Evolutionary conservation across 2,113 vertebrate genomes (phyloP).

Genomic region (Labeo catla): DNA sequence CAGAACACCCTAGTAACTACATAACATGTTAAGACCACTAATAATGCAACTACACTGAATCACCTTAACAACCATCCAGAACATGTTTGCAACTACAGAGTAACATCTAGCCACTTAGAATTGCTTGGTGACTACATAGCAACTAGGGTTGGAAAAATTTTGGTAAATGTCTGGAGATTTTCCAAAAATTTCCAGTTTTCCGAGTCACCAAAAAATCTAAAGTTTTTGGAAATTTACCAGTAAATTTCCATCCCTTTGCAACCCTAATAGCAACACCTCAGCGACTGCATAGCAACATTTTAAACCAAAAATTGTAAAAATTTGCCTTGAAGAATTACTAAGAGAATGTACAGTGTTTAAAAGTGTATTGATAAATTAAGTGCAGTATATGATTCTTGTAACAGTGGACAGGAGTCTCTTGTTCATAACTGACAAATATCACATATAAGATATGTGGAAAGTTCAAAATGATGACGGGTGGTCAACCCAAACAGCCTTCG

Average conservation of each 20-base stretch:
- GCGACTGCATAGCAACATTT: background rate
- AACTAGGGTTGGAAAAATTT: too few species aligned
- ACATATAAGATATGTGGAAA: conserved; percentile 69
- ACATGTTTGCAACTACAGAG: background rate
- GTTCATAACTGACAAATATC: conserved; percentile 65
- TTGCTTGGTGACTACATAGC: background rate
- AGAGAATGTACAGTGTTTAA: background rate
- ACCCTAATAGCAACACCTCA: too few species aligned
- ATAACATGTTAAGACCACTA: background rate
- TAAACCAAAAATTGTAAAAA: background rate
- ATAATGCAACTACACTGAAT: background rate
- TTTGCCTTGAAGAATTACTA: background rate
- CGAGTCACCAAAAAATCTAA: too few species aligned
- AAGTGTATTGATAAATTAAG: background rate
- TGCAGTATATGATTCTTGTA: background rate
- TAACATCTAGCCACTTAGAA: background rate
- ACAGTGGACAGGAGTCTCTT: background rate
- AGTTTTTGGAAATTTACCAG: too few species aligned
- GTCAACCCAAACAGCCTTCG: conserved; percentile 68
- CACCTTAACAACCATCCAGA: background rate
- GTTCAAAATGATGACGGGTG: conserved; percentile 68
- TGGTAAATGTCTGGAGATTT: too few species aligned
- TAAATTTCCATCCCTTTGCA: too few species aligned
- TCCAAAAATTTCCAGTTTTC: too few species aligned
- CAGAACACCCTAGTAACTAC: background rate